Conservation (phyloP, 2,113 vertebrate species). For the Poecilia latipinna region DNA sequence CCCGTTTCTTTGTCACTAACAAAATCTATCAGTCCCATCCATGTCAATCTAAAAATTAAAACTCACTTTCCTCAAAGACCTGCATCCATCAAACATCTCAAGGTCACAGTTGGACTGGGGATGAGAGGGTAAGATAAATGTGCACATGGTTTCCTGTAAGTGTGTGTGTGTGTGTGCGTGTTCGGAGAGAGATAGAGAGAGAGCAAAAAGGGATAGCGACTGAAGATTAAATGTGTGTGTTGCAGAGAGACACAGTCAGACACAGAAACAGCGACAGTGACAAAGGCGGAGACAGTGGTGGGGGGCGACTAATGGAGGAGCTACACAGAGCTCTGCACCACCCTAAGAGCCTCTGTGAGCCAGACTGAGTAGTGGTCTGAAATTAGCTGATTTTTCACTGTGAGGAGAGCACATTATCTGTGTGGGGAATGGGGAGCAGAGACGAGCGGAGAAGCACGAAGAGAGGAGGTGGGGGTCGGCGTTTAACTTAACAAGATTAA, state of each 20-base stretch:
- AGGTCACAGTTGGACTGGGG: slow-evolving; percentile 68
- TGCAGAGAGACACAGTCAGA: slow-evolving; percentile 44
- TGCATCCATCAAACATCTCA: slow-evolving; percentile 75
- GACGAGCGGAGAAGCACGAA: slow-evolving; percentile 44
- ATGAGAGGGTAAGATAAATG: slow-evolving; percentile 68
- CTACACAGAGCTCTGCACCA: slow-evolving; percentile 69
- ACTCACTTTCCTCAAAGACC: slow-evolving; percentile 71
- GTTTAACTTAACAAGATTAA: slow-evolving; percentile 82
- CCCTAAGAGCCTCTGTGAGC: slow-evolving; percentile 71
- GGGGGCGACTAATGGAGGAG: slow-evolving; percentile 72
- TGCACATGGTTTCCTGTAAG: slow-evolving; percentile 34
- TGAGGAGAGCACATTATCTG: slow-evolving; percentile 71
- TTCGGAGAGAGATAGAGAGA: slow-evolving; percentile 19
- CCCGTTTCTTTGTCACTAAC: slow-evolving; percentile 34
- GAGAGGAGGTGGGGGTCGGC: slow-evolving; percentile 61
- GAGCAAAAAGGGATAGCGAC: slow-evolving; percentile 19
- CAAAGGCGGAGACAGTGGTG: slow-evolving; percentile 60
- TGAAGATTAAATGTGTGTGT: slow-evolving; percentile 50
- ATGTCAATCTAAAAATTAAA: slow-evolving; percentile 73
- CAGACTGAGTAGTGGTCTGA: slow-evolving; percentile 72
- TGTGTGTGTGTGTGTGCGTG: slow-evolving; percentile 57
- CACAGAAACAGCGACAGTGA: slow-evolving; percentile 58
- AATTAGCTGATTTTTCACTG: slow-evolving; percentile 78
- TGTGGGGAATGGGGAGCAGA: slow-evolving; percentile 62
- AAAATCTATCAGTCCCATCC: slow-evolving; percentile 67